Evolutionary conservation across 2,113 vertebrate species (phyloP).

Genomic region (Paralichthys olivaceus): DNA sequence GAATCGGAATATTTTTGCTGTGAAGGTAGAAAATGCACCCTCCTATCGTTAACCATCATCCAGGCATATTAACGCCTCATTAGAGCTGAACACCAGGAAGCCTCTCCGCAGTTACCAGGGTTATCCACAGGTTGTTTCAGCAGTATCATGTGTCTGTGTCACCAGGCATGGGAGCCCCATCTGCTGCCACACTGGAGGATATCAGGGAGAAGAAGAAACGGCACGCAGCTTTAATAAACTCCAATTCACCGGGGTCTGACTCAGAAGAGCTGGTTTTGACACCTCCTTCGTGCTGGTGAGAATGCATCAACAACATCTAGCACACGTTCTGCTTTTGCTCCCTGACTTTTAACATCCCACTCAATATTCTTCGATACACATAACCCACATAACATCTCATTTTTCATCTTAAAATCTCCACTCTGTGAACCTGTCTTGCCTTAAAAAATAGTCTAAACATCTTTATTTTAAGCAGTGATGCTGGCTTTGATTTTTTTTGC

Average conservation of each 20-base stretch:
- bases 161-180: conserved; percentile 46
- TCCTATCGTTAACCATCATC: not conserved
- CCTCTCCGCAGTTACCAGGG: not conserved
- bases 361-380: not conserved
- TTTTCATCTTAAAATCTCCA: not conserved
- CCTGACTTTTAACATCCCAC: not conserved
- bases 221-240: conserved; percentile 28
- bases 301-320: conserved; percentile 34
- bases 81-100: conserved; percentile 15
- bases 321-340: conserved; percentile 1
- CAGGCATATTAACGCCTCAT: conserved; percentile 35
- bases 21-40: conserved; percentile 5
- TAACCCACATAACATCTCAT: not conserved
- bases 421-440: no score
- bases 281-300: conserved; percentile 15
- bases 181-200: conserved; percentile 41
- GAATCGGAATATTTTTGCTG: not conserved
- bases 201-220: conserved; percentile 10
- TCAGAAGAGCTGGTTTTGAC: conserved; percentile 39
- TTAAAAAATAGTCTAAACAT: no score
- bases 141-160: conserved; percentile 40
- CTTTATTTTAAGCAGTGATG: no score
- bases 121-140: conserved; percentile 29
- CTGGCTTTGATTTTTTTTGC: no score
- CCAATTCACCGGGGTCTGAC: conserved; percentile 31